phyloP scores from a whole-genome alignment of 2,113 vertebrate species.

The Lophochroa leadbeateri region DNA sequence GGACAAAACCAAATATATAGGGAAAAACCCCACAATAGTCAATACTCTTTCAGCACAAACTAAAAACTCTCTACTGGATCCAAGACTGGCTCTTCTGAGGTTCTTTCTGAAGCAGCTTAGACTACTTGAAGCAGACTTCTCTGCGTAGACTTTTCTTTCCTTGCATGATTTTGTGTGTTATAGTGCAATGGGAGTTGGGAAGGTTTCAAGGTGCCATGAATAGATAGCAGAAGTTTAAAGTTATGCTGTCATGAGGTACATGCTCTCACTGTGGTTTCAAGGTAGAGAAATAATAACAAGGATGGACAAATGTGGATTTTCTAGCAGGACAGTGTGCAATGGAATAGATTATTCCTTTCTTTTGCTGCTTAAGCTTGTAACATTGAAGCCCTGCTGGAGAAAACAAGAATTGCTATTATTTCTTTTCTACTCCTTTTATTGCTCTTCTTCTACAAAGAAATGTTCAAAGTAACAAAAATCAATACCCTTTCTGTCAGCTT shows the following conservation, averaged over 20 bases:
- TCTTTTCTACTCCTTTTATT: background rate
- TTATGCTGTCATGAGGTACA: background rate
- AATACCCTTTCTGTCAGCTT: background rate
- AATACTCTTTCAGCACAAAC: background rate
- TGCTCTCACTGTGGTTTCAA: background rate
- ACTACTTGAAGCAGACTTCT: background rate
- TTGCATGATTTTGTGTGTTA: background rate
- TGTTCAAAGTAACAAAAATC: slow-evolving; percentile 6
- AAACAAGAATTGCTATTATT: slow-evolving; percentile 14
- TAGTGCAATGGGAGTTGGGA: fast-evolving
- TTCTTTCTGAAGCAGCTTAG: background rate
- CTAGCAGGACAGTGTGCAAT: background rate
- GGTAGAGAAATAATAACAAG: background rate
- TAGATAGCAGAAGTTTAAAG: background rate
- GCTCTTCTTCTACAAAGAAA: background rate
- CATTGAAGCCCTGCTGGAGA: background rate
- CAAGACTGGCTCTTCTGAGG: background rate
- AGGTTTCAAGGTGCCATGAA: background rate
- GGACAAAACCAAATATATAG: background rate
- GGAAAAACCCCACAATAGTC: fast-evolving
- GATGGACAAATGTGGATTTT: background rate
- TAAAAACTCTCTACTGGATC: background rate
- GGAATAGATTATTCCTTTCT: background rate
- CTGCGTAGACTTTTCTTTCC: background rate
- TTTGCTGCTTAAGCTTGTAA: background rate